phyloP scores from a whole-genome alignment of 2,797 vertebrate species.

The Glossophaga mutica region DNA sequence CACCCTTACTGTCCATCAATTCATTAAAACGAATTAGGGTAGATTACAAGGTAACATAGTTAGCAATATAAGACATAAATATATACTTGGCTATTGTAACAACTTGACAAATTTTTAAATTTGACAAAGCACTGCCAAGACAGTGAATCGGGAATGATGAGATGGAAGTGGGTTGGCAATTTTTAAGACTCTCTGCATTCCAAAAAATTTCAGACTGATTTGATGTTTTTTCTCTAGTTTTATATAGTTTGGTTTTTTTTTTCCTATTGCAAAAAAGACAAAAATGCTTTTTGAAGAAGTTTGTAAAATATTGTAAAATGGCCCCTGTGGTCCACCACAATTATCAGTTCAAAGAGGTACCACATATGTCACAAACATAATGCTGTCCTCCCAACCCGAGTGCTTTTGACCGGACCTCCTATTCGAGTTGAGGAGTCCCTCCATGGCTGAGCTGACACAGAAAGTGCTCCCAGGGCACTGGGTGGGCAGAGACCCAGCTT shows the following conservation, averaged over 20 bases:
- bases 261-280: not conserved
- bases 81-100: not conserved
- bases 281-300: not conserved
- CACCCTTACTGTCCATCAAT: not conserved
- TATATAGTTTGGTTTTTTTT: not conserved
- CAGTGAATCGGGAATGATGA: not conserved
- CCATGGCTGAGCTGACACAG: not conserved
- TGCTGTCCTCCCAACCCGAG: not conserved
- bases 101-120: not conserved
- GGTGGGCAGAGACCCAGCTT: not conserved
- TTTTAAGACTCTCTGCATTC: not conserved
- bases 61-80: not conserved
- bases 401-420: not conserved
- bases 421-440: fast-evolving
- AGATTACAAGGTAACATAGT: not conserved
- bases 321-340: not conserved
- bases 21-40: not conserved
- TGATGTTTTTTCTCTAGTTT: not conserved
- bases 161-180: not conserved
- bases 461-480: not conserved
- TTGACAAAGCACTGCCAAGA: not conserved
- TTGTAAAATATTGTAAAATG: not conserved
- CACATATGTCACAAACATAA: fast-evolving
- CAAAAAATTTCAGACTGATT: not conserved
- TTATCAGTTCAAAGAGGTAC: fast-evolving